Conservation (phyloP, 2,797 vertebrate species). For the Pseudotriccus pelzelni region DNA sequence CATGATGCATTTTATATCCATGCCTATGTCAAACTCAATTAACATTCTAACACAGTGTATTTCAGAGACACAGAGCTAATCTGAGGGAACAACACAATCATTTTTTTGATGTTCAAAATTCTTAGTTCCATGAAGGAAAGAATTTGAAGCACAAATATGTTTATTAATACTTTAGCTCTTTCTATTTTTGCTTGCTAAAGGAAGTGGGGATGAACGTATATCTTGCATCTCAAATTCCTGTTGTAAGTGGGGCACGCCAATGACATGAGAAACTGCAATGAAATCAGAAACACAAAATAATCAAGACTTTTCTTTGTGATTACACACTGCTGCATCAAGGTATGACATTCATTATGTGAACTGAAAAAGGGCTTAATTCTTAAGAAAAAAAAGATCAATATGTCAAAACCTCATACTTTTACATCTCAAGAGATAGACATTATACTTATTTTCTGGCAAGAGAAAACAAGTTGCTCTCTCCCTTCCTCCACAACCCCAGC, state of each 20-base stretch:
- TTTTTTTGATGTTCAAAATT: slow-evolving; percentile 68
- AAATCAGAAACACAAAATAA: background rate
- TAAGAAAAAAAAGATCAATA: background rate
- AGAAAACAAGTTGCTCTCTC: background rate
- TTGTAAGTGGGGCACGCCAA: background rate
- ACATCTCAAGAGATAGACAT: background rate
- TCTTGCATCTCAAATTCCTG: background rate
- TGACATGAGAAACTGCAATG: background rate
- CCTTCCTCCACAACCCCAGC: background rate
- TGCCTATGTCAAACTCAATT: slow-evolving; percentile 84
- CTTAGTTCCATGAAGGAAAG: slow-evolving; percentile 36
- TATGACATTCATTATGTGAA: background rate
- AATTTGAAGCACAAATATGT: slow-evolving; percentile 53
- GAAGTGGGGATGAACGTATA: background rate
- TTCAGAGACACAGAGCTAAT: slow-evolving; percentile 76
- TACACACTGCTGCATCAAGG: background rate
- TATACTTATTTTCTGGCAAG: background rate
- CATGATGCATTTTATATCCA: slow-evolving; percentile 78
- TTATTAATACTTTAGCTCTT: slow-evolving; percentile 48
- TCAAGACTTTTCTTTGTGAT: background rate
- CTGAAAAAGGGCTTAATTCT: background rate
- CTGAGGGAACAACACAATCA: slow-evolving; percentile 70
- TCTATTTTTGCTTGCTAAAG: background rate
- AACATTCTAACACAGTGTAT: slow-evolving; percentile 77
- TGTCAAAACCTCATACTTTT: background rate